Evolutionary conservation across 2,113 vertebrate species (phyloP).

Genomic region (Lonchura striata): DNA sequence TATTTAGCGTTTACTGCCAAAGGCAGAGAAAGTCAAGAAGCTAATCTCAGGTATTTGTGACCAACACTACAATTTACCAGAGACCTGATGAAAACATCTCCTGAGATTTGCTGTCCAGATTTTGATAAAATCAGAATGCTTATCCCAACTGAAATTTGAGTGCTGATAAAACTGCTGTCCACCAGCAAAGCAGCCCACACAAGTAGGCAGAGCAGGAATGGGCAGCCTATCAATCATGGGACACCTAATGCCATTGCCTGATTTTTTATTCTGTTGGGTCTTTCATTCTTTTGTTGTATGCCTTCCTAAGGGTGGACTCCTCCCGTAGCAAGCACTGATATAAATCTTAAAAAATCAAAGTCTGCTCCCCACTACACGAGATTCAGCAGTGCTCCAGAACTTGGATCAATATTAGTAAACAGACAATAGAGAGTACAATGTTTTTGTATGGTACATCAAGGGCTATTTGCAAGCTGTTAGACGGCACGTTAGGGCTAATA

Average conservation of each 20-base stretch:
- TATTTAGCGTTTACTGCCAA: not conserved
- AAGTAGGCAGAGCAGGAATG: not conserved
- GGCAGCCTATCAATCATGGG: not conserved
- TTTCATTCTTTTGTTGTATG: not conserved
- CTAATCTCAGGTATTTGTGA: not conserved
- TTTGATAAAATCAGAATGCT: not conserved
- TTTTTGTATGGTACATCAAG: not conserved
- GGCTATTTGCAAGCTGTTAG: not conserved
- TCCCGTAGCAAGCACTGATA: not conserved
- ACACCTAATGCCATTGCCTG: not conserved
- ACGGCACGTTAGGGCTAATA: not conserved
- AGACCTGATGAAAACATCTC: not conserved
- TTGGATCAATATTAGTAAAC: not conserved
- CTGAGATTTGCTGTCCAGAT: not conserved
- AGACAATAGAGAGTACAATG: not conserved
- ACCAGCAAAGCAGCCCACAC: not conserved
- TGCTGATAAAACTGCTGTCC: not conserved
- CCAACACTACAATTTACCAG: not conserved
- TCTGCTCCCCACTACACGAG: not conserved
- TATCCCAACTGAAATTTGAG: not conserved
- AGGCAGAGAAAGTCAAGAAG: not conserved
- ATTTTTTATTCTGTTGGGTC: not conserved
- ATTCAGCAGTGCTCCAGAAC: not conserved
- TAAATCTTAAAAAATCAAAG: not conserved
- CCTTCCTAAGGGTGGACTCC: not conserved